These are phyloP conservation scores for Dicerorhinus sumatrensis DNA, from an alignment of 2,113 vertebrate species.

Conservation along the genomic window DNA sequence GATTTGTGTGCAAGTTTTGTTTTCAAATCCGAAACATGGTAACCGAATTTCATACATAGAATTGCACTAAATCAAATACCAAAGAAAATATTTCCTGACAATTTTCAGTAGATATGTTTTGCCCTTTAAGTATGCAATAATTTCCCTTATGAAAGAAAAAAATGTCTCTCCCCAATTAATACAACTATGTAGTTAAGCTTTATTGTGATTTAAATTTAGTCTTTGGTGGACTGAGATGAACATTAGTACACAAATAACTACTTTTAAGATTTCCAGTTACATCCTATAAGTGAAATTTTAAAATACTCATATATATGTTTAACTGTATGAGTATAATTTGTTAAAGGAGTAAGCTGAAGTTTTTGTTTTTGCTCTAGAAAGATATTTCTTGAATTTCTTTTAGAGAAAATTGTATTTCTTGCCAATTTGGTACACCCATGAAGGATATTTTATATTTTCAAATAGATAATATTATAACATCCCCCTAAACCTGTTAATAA, in stretches of 20 bases:
- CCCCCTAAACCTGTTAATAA: neutral
- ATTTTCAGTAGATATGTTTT: conserved; percentile 28
- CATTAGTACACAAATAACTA: neutral
- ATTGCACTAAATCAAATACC: neutral
- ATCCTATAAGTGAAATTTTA: neutral
- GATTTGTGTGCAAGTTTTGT: conserved; percentile 39
- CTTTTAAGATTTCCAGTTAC: conserved; percentile 32
- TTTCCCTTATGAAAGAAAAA: neutral
- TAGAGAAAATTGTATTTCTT: neutral
- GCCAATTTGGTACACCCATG: neutral
- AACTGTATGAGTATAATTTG: neutral
- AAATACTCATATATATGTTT: neutral
- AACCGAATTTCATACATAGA: neutral
- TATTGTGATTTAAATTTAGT: conserved; percentile 40
- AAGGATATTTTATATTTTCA: neutral
- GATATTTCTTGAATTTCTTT: neutral
- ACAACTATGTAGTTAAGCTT: neutral
- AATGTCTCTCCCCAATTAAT: neutral
- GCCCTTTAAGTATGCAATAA: neutral
- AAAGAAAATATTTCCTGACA: conserved; percentile 1
- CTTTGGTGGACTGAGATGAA: neutral
- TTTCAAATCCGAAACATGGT: neutral
- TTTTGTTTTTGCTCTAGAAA: neutral
- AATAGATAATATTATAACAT: neutral
- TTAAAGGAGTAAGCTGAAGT: neutral